Conservation (phyloP, 2,113 vertebrate species). For the Hydrochoerus hydrochaeris region DNA sequence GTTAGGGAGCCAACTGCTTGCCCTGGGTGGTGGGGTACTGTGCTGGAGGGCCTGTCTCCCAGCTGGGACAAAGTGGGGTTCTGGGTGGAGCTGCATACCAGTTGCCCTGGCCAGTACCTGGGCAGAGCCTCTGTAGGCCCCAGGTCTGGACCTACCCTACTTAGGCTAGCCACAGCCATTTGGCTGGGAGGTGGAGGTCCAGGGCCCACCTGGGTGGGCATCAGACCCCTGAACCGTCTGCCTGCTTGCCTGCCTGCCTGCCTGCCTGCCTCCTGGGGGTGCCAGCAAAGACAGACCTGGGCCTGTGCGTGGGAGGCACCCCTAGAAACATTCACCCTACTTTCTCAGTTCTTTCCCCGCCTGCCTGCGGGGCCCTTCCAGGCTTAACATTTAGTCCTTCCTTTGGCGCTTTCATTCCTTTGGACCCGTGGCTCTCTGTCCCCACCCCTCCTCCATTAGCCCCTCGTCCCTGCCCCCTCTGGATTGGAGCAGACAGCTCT, state of each 20-base stretch:
- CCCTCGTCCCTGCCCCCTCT: slow-evolving; percentile 79
- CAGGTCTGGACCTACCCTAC: neutral
- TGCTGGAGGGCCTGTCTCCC: neutral
- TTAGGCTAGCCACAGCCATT: slow-evolving; percentile 12
- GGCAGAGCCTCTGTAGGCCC: neutral
- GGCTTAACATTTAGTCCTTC: slow-evolving; percentile 38
- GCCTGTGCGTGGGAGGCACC: neutral
- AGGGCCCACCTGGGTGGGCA: neutral
- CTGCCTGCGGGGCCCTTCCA: neutral
- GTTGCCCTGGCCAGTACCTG: neutral
- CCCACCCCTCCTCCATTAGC: slow-evolving; percentile 76
- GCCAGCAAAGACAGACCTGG: slow-evolving; percentile 16
- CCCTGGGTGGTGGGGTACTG: neutral
- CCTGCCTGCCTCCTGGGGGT: neutral
- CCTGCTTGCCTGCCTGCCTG: neutral
- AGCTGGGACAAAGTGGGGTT: neutral
- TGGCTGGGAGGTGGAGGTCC: neutral
- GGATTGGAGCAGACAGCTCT: slow-evolving; percentile 82
- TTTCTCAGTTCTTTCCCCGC: slow-evolving; percentile 21
- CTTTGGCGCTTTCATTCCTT: slow-evolving; percentile 72
- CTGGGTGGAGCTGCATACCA: slow-evolving; percentile 38
- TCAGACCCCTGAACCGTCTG: neutral
- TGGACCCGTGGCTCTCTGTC: slow-evolving; percentile 79
- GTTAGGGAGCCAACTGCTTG: neutral
- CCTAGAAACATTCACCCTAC: slow-evolving; percentile 2